Conservation (phyloP, 2,113 vertebrate genomes). For the Rhombomys opimus region DNA sequence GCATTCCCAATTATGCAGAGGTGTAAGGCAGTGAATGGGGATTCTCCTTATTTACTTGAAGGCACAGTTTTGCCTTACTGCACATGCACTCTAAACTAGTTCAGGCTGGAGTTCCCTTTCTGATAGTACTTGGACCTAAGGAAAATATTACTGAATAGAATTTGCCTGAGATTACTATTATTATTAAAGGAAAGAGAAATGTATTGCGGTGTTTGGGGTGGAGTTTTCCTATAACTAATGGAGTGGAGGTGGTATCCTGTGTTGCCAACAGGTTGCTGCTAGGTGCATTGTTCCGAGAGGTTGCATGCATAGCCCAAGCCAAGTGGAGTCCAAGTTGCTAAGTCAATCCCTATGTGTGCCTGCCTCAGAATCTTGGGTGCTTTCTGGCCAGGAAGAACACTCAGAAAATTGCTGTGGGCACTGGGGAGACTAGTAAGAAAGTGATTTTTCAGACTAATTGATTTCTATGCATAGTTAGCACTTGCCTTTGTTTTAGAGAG, state of each 20-base stretch:
- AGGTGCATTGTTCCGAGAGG: not conserved
- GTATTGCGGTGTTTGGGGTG: not conserved
- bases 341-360: not conserved
- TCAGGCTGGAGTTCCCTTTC: not conserved
- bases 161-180: not conserved
- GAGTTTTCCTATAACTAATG: not conserved
- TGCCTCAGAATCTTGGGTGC: not conserved
- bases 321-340: not conserved
- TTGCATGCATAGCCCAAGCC: too few relatives aligned
- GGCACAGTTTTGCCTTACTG: not conserved
- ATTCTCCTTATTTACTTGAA: not conserved
- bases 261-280: not conserved
- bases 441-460: not conserved
- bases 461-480: not conserved
- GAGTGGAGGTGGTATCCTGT: not conserved
- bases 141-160: not conserved
- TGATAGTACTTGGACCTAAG: not conserved
- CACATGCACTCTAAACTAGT: too few relatives aligned
- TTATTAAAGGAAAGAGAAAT: not conserved
- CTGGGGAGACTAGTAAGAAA: not conserved
- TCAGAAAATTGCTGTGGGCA: not conserved
- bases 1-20: not conserved
- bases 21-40: not conserved
- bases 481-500: constrained; percentile 1
- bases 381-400: not conserved